Conservation (phyloP, 1,140 invertebrate species). For the Drosophila baimaii region DNA sequence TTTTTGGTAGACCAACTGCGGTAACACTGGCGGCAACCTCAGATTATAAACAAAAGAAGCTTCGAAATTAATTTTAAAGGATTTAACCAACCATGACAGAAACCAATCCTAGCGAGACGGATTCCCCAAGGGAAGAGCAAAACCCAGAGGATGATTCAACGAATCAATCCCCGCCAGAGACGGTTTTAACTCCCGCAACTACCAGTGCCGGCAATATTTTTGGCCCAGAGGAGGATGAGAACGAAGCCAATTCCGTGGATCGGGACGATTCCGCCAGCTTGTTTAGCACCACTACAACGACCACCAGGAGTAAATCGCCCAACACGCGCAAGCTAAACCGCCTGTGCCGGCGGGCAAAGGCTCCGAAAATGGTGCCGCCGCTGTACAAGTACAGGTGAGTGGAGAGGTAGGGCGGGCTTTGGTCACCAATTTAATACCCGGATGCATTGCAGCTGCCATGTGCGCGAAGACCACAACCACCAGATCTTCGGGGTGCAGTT, state of each 20-base stretch:
- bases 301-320: conserved; percentile 94
- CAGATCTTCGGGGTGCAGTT: conserved; percentile 97
- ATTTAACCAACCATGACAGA: conserved; percentile 28
- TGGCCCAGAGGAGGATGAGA: conserved; percentile 35
- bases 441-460: conserved; percentile 87
- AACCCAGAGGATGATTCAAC: conserved; percentile 17
- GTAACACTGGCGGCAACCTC: conserved; percentile 22
- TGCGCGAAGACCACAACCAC: conserved; percentile 96
- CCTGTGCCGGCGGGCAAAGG: conserved; percentile 86
- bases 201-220: conserved; percentile 21
- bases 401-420: fast-evolving
- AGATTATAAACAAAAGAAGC: conserved; percentile 39
- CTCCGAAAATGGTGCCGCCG: conserved; percentile 88
- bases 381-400: conserved; percentile 91
- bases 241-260: conserved; percentile 40
- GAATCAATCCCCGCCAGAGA: conserved; percentile 20
- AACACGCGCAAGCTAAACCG: conserved; percentile 87
- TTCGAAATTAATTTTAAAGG: background rate
- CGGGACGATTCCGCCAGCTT: conserved; percentile 92
- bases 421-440: background rate
- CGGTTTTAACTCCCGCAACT: background rate
- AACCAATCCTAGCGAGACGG: conserved; percentile 14
- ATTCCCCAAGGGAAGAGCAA: conserved; percentile 11
- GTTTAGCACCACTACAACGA: conserved; percentile 93
- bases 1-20: background rate